A percentile compares a stretch with the other conserved stretches of the same genome.
Conservation (phyloP, 2,888 invertebrate species). For the Ectropis crepuscularia region DNA sequence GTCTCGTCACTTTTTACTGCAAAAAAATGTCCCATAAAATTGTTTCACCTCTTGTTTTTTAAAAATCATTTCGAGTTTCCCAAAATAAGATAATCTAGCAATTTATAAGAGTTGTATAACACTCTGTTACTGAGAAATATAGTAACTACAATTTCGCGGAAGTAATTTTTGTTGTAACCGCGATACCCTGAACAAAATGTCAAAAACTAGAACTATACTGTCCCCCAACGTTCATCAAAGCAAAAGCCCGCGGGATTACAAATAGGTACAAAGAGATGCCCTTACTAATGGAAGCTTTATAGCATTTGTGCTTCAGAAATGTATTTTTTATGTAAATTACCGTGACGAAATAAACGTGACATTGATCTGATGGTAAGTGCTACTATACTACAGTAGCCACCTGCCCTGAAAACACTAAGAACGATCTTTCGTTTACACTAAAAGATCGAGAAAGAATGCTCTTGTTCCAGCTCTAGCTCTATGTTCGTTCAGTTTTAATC, state of each 20-base stretch:
- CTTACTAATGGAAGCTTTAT: slow-evolving; percentile 5
- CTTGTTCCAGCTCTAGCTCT: no score
- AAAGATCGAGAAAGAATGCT: no score
- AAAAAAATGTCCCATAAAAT: no score
- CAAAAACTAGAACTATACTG: slow-evolving; percentile 26
- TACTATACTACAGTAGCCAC: no score
- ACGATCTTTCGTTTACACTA: no score
- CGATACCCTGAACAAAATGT: slow-evolving; percentile 17
- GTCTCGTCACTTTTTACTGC: no score
- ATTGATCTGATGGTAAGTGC: neutral
- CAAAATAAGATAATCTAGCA: no score
- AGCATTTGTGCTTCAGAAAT: neutral
- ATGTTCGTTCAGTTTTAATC: no score
- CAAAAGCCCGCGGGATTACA: slow-evolving; percentile 22
- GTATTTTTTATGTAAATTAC: no score
- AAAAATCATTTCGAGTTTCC: no score
- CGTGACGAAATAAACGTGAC: neutral
- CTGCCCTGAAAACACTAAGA: no score
- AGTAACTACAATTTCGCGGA: neutral
- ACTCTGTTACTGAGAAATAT: neutral
- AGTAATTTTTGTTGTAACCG: neutral
- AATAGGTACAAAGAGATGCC: slow-evolving; percentile 10
- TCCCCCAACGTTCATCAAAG: slow-evolving; percentile 31
- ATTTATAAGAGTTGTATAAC: neutral
- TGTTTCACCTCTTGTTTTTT: no score